Conservation (phyloP, 2,113 vertebrate species). For the Pelecanus crispus region DNA sequence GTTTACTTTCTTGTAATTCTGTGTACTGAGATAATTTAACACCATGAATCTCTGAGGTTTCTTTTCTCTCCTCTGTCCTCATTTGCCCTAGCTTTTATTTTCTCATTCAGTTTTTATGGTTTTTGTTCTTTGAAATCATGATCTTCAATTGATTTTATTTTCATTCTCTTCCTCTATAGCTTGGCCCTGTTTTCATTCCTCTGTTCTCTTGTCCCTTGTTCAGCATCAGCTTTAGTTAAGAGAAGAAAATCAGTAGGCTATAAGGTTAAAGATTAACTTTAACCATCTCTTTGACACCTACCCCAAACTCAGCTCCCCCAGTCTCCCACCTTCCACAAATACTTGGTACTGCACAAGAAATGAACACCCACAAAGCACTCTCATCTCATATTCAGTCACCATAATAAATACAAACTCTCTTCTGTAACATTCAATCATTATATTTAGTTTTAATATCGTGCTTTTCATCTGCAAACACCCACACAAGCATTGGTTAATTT, state of each 20-base stretch:
- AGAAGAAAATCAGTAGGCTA: background rate
- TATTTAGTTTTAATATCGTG: conserved; percentile 48
- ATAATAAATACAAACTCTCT: conserved; percentile 23
- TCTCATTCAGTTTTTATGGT: background rate
- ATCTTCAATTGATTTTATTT: background rate
- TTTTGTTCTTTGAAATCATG: background rate
- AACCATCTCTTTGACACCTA: background rate
- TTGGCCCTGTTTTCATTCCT: background rate
- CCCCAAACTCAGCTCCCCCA: background rate
- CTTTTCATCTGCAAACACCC: conserved; percentile 56
- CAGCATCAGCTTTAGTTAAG: background rate
- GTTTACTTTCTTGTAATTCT: background rate
- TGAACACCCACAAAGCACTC: background rate
- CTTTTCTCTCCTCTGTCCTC: background rate
- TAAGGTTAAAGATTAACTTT: background rate
- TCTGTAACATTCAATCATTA: conserved; percentile 54
- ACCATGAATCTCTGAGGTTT: background rate
- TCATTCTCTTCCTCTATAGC: background rate
- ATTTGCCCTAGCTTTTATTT: background rate
- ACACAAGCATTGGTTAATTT: conserved; percentile 59
- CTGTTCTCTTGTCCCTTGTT: background rate
- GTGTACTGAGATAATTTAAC: background rate
- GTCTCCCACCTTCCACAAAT: background rate
- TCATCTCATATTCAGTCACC: background rate
- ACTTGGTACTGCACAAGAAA: background rate